Conservation (phyloP, 2,113 vertebrate genomes). For the Syrmaticus mikado region DNA sequence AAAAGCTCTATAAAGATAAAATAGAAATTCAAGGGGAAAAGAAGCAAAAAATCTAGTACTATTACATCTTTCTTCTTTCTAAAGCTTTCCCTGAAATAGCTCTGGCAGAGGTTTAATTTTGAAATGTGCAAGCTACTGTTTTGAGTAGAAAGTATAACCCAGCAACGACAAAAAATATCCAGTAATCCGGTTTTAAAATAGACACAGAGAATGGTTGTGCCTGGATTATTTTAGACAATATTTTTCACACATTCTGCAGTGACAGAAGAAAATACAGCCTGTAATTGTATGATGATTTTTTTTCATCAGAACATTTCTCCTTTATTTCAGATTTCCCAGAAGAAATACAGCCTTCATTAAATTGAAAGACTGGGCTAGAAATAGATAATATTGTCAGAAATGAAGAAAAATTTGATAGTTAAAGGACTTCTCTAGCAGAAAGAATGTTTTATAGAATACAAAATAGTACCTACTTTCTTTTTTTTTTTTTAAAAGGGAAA, state of each 20-base stretch:
- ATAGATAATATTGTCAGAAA: conserved; percentile 17
- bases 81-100: neutral
- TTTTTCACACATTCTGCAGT: conserved; percentile 31
- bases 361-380: neutral
- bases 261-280: neutral
- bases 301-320: conserved; percentile 16
- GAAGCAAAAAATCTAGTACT: neutral
- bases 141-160: conserved; percentile 45
- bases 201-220: neutral
- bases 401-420: neutral
- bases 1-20: neutral
- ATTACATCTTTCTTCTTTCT: neutral
- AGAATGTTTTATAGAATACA: neutral
- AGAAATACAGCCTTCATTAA: conserved; percentile 26
- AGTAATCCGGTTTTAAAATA: conserved; percentile 47
- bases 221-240: neutral
- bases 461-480: neutral
- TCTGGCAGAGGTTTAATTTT: conserved; percentile 34
- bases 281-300: conserved; percentile 10
- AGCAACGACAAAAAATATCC: conserved; percentile 28
- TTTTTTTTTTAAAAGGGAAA: neutral
- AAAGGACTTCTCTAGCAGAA: neutral
- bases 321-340: conserved; percentile 35
- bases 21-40: neutral
- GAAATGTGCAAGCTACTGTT: neutral